These are phyloP conservation scores for Plemyria rubiginata DNA, from an alignment of 2,888 invertebrate species.

Conservation along the genomic window DNA sequence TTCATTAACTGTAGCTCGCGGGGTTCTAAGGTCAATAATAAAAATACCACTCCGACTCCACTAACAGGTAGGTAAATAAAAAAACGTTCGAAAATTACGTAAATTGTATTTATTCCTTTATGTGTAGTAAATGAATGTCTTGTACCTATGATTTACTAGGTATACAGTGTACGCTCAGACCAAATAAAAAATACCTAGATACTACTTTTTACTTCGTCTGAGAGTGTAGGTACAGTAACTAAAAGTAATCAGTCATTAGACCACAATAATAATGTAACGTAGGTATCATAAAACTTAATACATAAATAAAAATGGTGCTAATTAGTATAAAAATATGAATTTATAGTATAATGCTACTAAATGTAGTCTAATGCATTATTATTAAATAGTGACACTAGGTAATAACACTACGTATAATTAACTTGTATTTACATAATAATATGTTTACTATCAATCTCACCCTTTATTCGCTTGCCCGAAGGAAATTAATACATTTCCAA, in stretches of 20 bases:
- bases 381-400: not conserved
- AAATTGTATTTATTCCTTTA: too few relatives aligned
- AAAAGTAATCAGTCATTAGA: slow-evolving; percentile 41
- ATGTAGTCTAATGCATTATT: not conserved
- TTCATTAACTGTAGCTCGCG: too few relatives aligned
- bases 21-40: too few relatives aligned
- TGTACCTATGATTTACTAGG: too few relatives aligned
- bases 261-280: slow-evolving; percentile 30
- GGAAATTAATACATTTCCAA: not conserved
- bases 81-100: too few relatives aligned
- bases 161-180: too few relatives aligned
- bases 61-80: too few relatives aligned
- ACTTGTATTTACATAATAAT: not conserved
- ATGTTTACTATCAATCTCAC: too few relatives aligned
- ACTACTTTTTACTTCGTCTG: slow-evolving; percentile 16
- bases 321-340: slow-evolving; percentile 59
- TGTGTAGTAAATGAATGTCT: too few relatives aligned
- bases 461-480: not conserved
- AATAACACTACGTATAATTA: not conserved
- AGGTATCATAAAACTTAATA: slow-evolving; percentile 9
- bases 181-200: too few relatives aligned
- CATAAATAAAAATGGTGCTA: slow-evolving; percentile 33
- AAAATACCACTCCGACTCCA: too few relatives aligned
- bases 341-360: slow-evolving; percentile 41
- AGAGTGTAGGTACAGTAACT: too few relatives aligned